These are phyloP conservation scores for Scomberomorus guttatus DNA, from an alignment of 2,797 vertebrate genomes.

Conservation along the genomic window DNA sequence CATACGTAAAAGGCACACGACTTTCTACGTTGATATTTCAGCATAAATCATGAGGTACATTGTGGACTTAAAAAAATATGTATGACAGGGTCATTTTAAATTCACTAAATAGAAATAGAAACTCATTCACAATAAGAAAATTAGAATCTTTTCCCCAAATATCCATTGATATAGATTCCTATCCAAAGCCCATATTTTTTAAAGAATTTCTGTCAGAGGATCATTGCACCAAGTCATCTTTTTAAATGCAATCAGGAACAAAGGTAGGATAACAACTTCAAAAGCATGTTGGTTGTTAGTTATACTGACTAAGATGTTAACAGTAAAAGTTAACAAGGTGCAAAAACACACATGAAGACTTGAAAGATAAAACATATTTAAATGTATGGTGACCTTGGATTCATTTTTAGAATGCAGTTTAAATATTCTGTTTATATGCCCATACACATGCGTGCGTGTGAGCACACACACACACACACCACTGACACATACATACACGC, in stretches of 20 bases:
- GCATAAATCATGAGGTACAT: background rate
- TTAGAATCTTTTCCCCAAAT: background rate
- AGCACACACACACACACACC: constrained; percentile 12
- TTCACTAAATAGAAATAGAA: too few relatives aligned
- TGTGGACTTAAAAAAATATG: too few relatives aligned
- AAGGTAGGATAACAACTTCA: background rate
- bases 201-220: background rate
- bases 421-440: constrained; percentile 24
- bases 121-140: too few relatives aligned
- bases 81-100: too few relatives aligned
- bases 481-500: constrained; percentile 20
- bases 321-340: background rate
- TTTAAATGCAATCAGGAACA: background rate
- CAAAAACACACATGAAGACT: constrained; percentile 14
- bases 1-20: background rate
- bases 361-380: constrained; percentile 4
- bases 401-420: constrained; percentile 3
- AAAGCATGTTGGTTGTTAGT: background rate
- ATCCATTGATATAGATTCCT: background rate
- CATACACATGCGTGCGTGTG: too few relatives aligned
- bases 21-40: background rate
- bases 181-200: too few relatives aligned
- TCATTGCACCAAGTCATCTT: background rate
- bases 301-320: background rate
- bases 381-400: constrained; percentile 33